Conservation (phyloP, 2,113 vertebrate species). For the Cettia cetti region DNA sequence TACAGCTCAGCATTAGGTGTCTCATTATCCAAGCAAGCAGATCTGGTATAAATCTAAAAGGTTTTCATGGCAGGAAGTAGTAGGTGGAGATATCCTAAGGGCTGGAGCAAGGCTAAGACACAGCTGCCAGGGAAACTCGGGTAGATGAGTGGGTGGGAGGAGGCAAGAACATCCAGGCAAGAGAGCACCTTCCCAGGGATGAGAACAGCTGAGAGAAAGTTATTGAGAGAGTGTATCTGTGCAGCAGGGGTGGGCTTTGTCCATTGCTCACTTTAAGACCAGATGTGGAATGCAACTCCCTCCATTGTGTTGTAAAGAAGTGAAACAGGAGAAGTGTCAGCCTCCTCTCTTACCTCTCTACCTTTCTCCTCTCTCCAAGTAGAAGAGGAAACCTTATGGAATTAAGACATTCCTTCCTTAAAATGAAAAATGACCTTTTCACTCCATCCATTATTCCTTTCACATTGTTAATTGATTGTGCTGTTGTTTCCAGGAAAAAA, state of each 20-base stretch:
- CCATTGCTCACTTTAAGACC: accelerated
- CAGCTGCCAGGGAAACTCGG: constrained; percentile 17
- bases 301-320: not conserved
- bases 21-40: not conserved
- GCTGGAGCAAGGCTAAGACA: not conserved
- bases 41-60: not conserved
- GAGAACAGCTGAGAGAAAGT: not conserved
- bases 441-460: not conserved
- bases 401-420: not conserved
- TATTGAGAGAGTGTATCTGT: not conserved
- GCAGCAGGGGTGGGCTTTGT: not conserved
- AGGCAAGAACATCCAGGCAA: not conserved
- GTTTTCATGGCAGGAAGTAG: constrained; percentile 29
- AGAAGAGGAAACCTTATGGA: not conserved
- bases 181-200: not conserved
- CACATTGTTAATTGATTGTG: not conserved
- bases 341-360: not conserved
- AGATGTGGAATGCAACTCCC: not conserved
- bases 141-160: not conserved
- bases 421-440: not conserved
- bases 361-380: not conserved
- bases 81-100: constrained; percentile 45
- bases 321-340: not conserved
- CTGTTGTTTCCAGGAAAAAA: not conserved
- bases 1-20: not conserved